A percentile compares a stretch with the other conserved stretches of the same genome.
These are phyloP conservation scores for Campoplex capitator DNA, from an alignment of 2,888 invertebrate species.

Conservation along the genomic window DNA sequence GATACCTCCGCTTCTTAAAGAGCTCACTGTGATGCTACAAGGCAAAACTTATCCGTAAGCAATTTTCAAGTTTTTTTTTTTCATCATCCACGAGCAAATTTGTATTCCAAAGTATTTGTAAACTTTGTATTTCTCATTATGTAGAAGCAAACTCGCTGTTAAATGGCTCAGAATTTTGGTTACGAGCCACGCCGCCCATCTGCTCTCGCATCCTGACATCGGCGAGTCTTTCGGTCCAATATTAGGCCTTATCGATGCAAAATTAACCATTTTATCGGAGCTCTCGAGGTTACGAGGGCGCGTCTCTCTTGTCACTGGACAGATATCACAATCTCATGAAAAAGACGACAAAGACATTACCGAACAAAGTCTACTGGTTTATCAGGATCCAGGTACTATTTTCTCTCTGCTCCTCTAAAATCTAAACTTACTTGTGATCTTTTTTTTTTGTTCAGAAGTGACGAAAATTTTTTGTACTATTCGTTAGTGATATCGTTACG, in stretches of 20 bases:
- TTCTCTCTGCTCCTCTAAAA: too few relatives aligned
- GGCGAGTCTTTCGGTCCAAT: conserved; percentile 86
- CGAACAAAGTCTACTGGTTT: conserved; percentile 85
- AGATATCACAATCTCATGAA: conserved; percentile 84
- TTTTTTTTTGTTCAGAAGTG: too few relatives aligned
- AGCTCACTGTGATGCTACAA: conserved; percentile 89
- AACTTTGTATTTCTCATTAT: conserved; percentile 63
- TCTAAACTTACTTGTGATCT: not conserved
- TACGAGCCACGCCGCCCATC: conserved; percentile 87
- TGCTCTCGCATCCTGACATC: conserved; percentile 88
- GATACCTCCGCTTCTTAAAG: conserved; percentile 90
- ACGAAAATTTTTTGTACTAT: not conserved
- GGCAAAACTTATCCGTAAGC: conserved; percentile 90
- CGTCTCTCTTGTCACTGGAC: conserved; percentile 87
- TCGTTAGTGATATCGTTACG: too few relatives aligned
- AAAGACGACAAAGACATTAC: conserved; percentile 83
- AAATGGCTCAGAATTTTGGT: conserved; percentile 88
- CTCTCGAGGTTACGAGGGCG: conserved; percentile 86
- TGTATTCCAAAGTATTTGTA: not conserved
- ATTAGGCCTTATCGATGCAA: conserved; percentile 86
- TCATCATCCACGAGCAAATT: not conserved
- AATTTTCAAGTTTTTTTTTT: conserved; percentile 6
- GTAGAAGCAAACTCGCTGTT: conserved; percentile 86
- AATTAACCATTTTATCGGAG: conserved; percentile 80
- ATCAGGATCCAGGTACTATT: conserved; percentile 86